Conservation (phyloP, 2,797 vertebrate species). For the Cyprinodon diabolis region DNA sequence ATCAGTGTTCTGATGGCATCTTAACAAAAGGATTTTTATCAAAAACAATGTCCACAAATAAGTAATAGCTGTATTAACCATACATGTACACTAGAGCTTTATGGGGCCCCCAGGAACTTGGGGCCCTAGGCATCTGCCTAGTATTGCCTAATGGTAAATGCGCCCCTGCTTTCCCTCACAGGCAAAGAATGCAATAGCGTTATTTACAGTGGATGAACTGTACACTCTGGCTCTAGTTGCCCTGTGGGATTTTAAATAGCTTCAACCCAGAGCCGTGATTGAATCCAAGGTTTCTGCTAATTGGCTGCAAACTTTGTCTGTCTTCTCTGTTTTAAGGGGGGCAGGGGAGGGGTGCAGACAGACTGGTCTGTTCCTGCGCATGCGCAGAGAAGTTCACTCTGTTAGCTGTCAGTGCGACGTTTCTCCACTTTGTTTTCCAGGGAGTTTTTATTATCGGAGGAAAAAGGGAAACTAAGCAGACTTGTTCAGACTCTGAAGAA, state of each 20-base stretch:
- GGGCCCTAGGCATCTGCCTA: no score
- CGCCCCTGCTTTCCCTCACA: conserved; percentile 18
- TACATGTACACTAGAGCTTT: no score
- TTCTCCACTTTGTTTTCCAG: conserved; percentile 18
- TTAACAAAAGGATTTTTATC: no score
- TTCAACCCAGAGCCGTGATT: conserved; percentile 7
- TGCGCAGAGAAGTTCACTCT: conserved; percentile 57
- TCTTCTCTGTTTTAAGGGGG: background rate
- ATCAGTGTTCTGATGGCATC: no score
- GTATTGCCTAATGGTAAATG: no score
- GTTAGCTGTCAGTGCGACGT: conserved; percentile 70
- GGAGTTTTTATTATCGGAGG: conserved; percentile 10
- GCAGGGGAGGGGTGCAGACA: conserved; percentile 22
- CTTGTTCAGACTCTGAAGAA: accelerated
- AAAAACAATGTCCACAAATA: no score
- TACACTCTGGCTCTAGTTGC: conserved; percentile 48
- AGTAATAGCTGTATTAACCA: no score
- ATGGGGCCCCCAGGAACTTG: no score
- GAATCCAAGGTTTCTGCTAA: conserved; percentile 16
- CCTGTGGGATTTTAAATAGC: conserved; percentile 57
- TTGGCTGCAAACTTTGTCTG: conserved; percentile 29
- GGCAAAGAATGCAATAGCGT: conserved; percentile 65
- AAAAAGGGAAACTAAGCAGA: background rate
- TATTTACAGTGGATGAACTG: conserved; percentile 76
- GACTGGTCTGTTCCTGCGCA: conserved; percentile 41